Percentiles rank a stretch among this genome's conserved stretches.
These are phyloP conservation scores for Pygathrix nemaeus DNA, from an alignment of 2,113 vertebrate genomes.

Conservation along the genomic window DNA sequence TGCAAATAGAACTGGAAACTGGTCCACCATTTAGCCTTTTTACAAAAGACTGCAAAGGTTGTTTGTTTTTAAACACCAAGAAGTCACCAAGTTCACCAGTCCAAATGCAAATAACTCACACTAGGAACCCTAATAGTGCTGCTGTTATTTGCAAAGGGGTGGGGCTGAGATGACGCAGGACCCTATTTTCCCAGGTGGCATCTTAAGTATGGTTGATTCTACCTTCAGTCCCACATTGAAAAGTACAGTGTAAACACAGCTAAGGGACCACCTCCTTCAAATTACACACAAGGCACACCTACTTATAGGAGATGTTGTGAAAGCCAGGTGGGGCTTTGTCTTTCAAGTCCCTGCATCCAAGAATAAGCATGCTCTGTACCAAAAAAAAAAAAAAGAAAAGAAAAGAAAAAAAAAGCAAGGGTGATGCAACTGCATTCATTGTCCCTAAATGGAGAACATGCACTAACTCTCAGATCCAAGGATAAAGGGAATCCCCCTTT, in stretches of 20 bases:
- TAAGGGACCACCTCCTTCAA: neutral
- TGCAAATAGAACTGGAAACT: slow-evolving; percentile 1
- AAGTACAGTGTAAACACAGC: neutral
- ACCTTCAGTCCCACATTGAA: neutral
- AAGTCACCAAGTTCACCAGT: neutral
- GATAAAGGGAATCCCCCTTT: neutral
- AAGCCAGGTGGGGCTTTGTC: neutral
- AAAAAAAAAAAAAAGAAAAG: neutral
- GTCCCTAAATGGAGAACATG: neutral
- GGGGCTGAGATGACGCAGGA: neutral
- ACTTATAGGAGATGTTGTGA: neutral
- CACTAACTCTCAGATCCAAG: neutral
- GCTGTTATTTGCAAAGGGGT: neutral
- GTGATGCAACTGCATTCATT: neutral
- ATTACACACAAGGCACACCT: neutral
- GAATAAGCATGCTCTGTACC: neutral
- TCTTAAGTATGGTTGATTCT: neutral
- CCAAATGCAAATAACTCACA: neutral
- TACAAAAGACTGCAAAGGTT: neutral
- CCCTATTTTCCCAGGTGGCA: neutral
- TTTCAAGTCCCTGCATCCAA: neutral
- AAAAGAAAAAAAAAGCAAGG: neutral
- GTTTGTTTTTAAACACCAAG: neutral
- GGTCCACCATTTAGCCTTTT: neutral
- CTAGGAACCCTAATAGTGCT: neutral